Base-by-base conservation (phyloP, 2,797 vertebrate genomes). In the Aphelocoma californica region DNA sequence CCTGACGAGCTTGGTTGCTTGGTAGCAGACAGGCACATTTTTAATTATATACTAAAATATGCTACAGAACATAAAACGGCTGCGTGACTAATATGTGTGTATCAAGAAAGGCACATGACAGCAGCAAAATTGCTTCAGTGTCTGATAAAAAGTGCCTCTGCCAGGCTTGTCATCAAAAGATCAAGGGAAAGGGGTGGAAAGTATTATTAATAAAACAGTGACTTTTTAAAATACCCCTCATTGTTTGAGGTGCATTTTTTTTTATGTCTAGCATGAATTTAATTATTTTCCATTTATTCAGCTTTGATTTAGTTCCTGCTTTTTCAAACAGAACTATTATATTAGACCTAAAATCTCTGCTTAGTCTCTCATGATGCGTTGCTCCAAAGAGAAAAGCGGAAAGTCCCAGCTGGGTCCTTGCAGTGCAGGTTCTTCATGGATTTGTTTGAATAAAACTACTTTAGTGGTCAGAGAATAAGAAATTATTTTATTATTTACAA, bases 1-100 rank as follows among this genome's bases (percentile, higher is more conserved):
- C 97, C 96, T 97, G 97, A 93, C 78, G 95, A 74, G 95, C 97
- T 97, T 95, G 88, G 97, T 98, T 98, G 97, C 98, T 96, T 97
- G 97, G 98, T 97, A 98, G 98, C 97, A 98, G 97, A 83, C 97
- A 97, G 97, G 71, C 96, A 79, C 94, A 81, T 97, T 97, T 98
- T 98, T 98, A 98, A 98, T 98, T 98, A 98, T 96, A 97, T 79
- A 97, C 96, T 97, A 97, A 98, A 98, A 97, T 97, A 98, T 96
- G 97, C 97, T 95, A 96, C 97, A 97, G 96, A 97, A 96, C 95
- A 97, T 95, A 96, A 97, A 97, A 94, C 69, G 64, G 95, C 97
- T 97, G 95, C 81, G 95, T 97, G 97, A 97, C 97, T 98, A 97
- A 97, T 97, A 96, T 32, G 28, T 96, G 96, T 96, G 61, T 95